Conservation (phyloP, 2,888 invertebrate species). For the Conops quadrifasciatus region DNA sequence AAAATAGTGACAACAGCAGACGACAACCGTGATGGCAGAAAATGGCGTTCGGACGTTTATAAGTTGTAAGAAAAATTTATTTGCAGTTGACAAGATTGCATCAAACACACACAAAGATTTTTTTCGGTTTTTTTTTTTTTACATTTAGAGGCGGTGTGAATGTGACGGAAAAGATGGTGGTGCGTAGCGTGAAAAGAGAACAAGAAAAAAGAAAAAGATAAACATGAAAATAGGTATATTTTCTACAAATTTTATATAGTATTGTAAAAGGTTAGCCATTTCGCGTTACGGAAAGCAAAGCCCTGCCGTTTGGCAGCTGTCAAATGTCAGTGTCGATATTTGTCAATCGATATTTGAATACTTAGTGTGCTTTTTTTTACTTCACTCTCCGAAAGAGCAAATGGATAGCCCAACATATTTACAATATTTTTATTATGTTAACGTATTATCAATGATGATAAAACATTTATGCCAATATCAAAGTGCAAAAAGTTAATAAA, state of each 20-base stretch:
- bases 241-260: neutral
- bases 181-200: slow-evolving; percentile 41
- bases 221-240: neutral
- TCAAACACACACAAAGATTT: slow-evolving; percentile 36
- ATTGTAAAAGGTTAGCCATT: too few relatives aligned
- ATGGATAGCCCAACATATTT: too few relatives aligned
- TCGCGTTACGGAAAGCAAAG: too few relatives aligned
- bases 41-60: neutral
- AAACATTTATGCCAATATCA: too few relatives aligned
- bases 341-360: too few relatives aligned
- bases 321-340: too few relatives aligned
- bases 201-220: slow-evolving; percentile 41
- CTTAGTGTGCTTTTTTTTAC: too few relatives aligned
- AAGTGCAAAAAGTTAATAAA: too few relatives aligned
- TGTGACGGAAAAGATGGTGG: slow-evolving; percentile 34
- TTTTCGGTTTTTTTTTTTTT: slow-evolving; percentile 29
- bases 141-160: slow-evolving; percentile 26
- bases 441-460: too few relatives aligned
- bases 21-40: neutral
- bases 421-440: too few relatives aligned
- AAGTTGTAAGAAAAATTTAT: neutral
- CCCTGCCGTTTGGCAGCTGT: too few relatives aligned
- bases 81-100: slow-evolving; percentile 11
- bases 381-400: too few relatives aligned
- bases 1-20: neutral